Conservation (phyloP, 2,888 invertebrate genomes). For the Drosophila basisetae region DNA sequence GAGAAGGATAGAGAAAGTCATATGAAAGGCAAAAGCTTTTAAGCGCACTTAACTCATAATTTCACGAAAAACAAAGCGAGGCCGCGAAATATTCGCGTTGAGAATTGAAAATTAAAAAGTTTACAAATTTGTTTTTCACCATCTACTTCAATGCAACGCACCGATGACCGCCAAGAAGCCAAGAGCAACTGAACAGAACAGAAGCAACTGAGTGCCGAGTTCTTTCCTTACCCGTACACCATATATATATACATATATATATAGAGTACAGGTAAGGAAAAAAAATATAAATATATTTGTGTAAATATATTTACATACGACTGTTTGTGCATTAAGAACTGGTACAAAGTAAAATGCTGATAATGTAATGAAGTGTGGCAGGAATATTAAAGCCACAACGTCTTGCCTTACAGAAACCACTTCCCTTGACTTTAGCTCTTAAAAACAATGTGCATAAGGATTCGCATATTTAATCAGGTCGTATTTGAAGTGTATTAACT, state of each 20-base stretch:
- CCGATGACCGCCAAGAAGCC: constrained; percentile 41
- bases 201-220: neutral
- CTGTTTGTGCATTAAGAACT: neutral
- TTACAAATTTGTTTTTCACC: constrained; percentile 57
- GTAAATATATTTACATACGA: neutral
- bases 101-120: constrained; percentile 79
- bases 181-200: constrained; percentile 3
- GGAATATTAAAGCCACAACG: constrained; percentile 41
- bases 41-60: constrained; percentile 81
- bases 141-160: constrained; percentile 13
- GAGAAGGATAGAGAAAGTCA: constrained; percentile 1
- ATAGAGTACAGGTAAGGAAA: neutral
- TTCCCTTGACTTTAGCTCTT: neutral
- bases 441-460: constrained; percentile 8
- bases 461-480: constrained; percentile 27
- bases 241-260: neutral
- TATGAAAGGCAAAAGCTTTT: constrained; percentile 74
- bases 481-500: constrained; percentile 26
- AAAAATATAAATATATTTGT: neutral
- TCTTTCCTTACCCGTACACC: constrained; percentile 14
- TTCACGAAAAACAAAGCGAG: constrained; percentile 34
- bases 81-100: constrained; percentile 42
- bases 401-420: constrained; percentile 19
- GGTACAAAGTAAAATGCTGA: constrained; percentile 20
- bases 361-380: constrained; percentile 55